phyloP scores from a whole-genome alignment of 2,113 vertebrate genomes.

The Tichodroma muraria region DNA sequence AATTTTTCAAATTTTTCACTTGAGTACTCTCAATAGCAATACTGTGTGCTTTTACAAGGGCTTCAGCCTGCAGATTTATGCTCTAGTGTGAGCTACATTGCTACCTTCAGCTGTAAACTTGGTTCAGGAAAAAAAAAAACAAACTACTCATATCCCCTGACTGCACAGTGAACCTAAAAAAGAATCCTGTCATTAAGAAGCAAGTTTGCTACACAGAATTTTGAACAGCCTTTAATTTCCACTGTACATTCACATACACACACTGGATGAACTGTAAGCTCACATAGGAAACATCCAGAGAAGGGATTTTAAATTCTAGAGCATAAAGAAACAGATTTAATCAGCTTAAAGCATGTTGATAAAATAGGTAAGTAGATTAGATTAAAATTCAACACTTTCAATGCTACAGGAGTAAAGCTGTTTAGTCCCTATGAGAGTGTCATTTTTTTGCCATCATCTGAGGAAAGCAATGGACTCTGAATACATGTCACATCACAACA shows the following conservation, averaged over 20 bases:
- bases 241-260: background rate
- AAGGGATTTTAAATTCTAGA: background rate
- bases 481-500: background rate
- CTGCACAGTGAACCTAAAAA: conserved; percentile 2
- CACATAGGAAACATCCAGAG: background rate
- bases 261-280: background rate
- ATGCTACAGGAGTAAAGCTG: background rate
- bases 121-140: background rate
- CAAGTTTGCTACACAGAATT: background rate
- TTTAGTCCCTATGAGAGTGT: background rate
- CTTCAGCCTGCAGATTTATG: conserved; percentile 28
- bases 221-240: conserved; percentile 24
- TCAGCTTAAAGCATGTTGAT: conserved; percentile 1
- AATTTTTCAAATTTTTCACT: background rate
- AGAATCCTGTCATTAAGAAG: background rate
- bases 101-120: background rate
- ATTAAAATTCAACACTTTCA: background rate
- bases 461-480: background rate
- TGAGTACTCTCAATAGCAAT: background rate
- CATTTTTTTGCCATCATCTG: background rate
- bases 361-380: conserved; percentile 17
- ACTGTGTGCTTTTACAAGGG: background rate
- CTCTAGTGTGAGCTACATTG: background rate
- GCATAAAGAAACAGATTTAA: background rate
- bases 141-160: background rate